Conservation (phyloP, 2,797 vertebrate genomes). For the Argentina silus region DNA sequence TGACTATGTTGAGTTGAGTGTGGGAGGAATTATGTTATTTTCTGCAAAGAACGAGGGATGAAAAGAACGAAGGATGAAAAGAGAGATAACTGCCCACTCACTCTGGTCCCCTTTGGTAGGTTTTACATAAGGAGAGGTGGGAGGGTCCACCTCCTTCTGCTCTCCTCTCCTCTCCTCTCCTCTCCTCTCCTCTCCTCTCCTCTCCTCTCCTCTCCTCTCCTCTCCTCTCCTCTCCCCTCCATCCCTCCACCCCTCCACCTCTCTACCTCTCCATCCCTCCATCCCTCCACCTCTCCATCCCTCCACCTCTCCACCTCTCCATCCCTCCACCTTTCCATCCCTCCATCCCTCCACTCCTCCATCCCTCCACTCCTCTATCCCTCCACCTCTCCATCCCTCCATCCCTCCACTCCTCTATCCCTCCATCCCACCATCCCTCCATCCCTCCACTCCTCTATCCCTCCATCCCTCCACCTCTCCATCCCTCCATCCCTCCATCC, state of each 20-base stretch:
- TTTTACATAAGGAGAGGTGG: conserved; percentile 45
- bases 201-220: too few species aligned
- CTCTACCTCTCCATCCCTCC: not conserved
- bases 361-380: conserved; percentile 26
- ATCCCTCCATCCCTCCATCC: not conserved
- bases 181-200: too few species aligned
- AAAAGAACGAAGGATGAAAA: conserved; percentile 46
- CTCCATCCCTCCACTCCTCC: not conserved
- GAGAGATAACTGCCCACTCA: conserved; percentile 51
- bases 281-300: not conserved
- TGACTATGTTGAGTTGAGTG: conserved; percentile 39
- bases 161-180: not conserved
- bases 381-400: conserved; percentile 3
- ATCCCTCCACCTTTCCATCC: not conserved
- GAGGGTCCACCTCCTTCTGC: not conserved
- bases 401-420: not conserved
- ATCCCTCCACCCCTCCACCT: not conserved
- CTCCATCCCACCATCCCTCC: not conserved
- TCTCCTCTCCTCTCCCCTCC: not conserved
- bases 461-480: not conserved
- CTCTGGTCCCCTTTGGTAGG: conserved; percentile 38
- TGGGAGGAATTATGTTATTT: conserved; percentile 45
- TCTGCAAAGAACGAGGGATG: conserved; percentile 13
- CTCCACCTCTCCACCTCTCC: not conserved
- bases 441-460: too few species aligned